phyloP scores from a whole-genome alignment of 2,888 invertebrate species.

The Drosophila sordidapex region DNA sequence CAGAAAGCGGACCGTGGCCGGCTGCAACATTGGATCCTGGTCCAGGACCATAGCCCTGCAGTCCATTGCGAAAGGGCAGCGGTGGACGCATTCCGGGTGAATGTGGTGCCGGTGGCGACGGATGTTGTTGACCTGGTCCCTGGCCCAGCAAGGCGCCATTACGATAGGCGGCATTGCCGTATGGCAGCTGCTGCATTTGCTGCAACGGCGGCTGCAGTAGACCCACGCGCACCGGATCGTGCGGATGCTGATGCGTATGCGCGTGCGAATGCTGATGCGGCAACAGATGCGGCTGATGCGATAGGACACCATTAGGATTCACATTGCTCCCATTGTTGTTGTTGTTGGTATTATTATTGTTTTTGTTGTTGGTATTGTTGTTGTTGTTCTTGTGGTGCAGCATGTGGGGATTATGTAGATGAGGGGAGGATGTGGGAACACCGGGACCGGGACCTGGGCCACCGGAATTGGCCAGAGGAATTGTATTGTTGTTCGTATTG shows the following conservation, averaged over 20 bases:
- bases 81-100: constrained; percentile 68
- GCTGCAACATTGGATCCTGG: constrained; percentile 13
- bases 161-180: constrained; percentile 46
- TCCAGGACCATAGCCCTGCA: constrained; percentile 54
- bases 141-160: constrained; percentile 66
- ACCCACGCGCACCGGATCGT: constrained; percentile 67
- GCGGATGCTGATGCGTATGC: constrained; percentile 37
- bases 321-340: constrained; percentile 28
- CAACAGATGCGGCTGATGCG: constrained; percentile 44
- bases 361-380: constrained; percentile 23
- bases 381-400: constrained; percentile 51
- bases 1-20: constrained; percentile 29
- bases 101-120: constrained; percentile 40
- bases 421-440: constrained; percentile 51
- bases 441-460: constrained; percentile 42
- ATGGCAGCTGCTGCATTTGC: constrained; percentile 35
- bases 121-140: constrained; percentile 35
- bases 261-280: constrained; percentile 58
- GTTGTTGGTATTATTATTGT: constrained; percentile 20
- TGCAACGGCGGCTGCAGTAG: constrained; percentile 64
- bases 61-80: constrained; percentile 72
- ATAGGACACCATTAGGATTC: constrained; percentile 5
- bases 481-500: constrained; percentile 58
- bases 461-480: constrained; percentile 25
- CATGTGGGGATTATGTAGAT: constrained; percentile 70